These are phyloP conservation scores for Homarus gammarus DNA, from an alignment of 2,888 invertebrate species.

Conservation along the genomic window DNA sequence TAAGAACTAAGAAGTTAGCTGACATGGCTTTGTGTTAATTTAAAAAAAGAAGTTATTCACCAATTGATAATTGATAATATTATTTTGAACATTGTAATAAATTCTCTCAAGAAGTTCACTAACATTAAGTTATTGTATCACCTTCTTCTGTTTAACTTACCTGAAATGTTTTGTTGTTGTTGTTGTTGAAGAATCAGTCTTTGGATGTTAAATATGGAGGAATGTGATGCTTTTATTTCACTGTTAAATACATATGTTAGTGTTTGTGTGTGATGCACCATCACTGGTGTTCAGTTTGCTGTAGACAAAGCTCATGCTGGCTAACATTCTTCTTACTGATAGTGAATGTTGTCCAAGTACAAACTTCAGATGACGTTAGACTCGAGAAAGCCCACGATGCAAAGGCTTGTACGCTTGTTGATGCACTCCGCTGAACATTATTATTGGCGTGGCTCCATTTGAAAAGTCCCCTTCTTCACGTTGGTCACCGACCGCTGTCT, in stretches of 20 bases:
- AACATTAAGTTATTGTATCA: neutral
- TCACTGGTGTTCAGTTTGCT: neutral
- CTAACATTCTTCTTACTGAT: constrained; percentile 23
- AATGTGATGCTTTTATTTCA: neutral
- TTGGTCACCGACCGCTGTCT: neutral
- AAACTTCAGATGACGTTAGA: constrained; percentile 34
- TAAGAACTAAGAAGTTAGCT: constrained; percentile 7
- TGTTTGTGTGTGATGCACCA: constrained; percentile 7
- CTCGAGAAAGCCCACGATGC: constrained; percentile 6
- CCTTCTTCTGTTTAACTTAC: neutral
- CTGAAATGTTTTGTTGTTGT: neutral
- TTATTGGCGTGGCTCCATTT: neutral
- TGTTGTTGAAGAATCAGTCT: neutral
- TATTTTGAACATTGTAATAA: neutral
- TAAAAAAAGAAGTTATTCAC: neutral
- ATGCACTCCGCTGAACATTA: neutral
- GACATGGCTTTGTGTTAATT: neutral
- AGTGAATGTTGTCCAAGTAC: constrained; percentile 57
- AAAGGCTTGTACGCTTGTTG: neutral
- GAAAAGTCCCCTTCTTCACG: neutral
- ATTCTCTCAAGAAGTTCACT: neutral
- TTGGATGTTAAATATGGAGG: constrained; percentile 2
- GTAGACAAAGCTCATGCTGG: constrained; percentile 26
- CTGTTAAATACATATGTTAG: neutral
- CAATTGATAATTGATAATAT: neutral